Percentiles rank a stretch among this genome's conserved stretches.
These are phyloP conservation scores for Rafetus swinhoei DNA, from an alignment of 2,113 vertebrate species.

Conservation along the genomic window DNA sequence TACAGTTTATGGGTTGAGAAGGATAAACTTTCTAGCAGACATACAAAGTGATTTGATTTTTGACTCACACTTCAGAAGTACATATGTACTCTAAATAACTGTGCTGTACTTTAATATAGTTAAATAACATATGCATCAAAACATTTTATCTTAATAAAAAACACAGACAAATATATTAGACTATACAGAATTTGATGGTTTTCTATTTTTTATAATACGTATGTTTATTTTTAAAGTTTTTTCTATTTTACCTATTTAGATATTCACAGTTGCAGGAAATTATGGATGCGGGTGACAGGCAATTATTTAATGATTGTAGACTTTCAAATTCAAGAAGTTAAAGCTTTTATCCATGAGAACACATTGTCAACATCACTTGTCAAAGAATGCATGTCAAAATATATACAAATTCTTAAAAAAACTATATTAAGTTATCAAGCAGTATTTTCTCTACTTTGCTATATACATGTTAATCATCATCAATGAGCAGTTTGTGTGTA, in stretches of 20 bases:
- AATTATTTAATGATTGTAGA: neutral
- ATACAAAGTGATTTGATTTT: neutral
- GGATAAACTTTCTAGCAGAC: slow-evolving; percentile 41
- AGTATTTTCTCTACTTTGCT: neutral
- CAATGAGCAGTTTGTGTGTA: neutral
- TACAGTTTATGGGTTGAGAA: slow-evolving; percentile 42
- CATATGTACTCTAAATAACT: slow-evolving; percentile 7
- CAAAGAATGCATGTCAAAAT: neutral
- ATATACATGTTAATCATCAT: neutral
- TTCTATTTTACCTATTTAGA: neutral
- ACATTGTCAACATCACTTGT: neutral
- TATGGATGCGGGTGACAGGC: neutral
- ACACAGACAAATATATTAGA: neutral
- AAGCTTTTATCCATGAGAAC: neutral
- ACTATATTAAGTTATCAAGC: neutral
- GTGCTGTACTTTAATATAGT: neutral
- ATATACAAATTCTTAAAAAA: neutral
- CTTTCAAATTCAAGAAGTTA: neutral
- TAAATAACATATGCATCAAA: neutral
- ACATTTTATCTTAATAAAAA: neutral
- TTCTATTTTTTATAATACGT: neutral
- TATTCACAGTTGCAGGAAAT: neutral
- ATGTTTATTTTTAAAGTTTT: neutral
- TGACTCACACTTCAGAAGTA: neutral
- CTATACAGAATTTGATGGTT: neutral